Evolutionary conservation across 2,888 invertebrate species (phyloP), one percentile per base, ranked within the genome.

Genomic region (Lasioglossum marginatum): DNA sequence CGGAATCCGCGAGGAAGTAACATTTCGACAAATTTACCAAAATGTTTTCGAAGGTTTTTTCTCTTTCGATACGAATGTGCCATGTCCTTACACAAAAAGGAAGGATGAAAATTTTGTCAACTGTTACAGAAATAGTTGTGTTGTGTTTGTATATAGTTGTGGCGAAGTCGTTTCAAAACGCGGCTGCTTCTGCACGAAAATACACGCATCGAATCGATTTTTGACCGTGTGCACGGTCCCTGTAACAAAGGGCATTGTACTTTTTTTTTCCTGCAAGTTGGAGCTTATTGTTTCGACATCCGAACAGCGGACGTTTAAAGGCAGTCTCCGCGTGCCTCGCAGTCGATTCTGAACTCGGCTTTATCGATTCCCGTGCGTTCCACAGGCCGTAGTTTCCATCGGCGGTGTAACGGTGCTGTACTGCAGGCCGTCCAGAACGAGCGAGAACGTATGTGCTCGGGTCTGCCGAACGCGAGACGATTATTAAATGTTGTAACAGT

Each of bases 401-500:
- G 8, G 23, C 27, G 34, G 48, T 19, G 34, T 79, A 84, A 81
- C 86, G 85, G 81, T 48, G 77, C 31, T 37, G 63, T 63, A 16
- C 63, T 31, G 27, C 27, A 6, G 31, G 31, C 63, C 63, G 63
- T 6, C 63, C 31, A 34, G 63, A 34, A 31, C 16, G 31, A 31
- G 63, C 14, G 31, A 31, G 76, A 73, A 37, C 23, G 43, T 16
- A 34, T 70, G 71, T 45, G 74, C 66, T 16, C 63, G 31, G 60
- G 10, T 43, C 63, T 37, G 12, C n/a, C 14, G 70, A 83, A 83
- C 79, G 86, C 73, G 63, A 45, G 34, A 70, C 68, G 86, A 85
- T 79, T 87, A 82, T 85, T 82, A 87, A 87, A 77, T 78, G 76
- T 52, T 73, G 75, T 81, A 81, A 87, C 86, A 83, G 86, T 81